Evolutionary conservation across 2,888 invertebrate species (phyloP).

Genomic region (Kryphioiulus occultus): DNA sequence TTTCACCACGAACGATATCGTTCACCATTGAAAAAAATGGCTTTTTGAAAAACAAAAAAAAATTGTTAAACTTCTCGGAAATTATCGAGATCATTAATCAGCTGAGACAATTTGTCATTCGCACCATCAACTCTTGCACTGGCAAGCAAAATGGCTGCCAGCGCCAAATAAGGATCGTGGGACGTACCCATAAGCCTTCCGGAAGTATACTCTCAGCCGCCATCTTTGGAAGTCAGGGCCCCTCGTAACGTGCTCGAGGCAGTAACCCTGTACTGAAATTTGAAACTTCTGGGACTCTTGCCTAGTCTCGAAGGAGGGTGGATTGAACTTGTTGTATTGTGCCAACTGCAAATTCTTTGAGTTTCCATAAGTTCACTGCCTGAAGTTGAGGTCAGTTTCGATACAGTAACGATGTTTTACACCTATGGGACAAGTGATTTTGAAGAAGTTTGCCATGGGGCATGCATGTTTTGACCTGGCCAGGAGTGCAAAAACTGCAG

Average conservation of each 20-base stretch:
- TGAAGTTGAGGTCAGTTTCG: too few species aligned
- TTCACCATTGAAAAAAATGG: not conserved
- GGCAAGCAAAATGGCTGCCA: not conserved
- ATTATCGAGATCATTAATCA: conserved; percentile 48
- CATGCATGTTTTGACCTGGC: too few species aligned
- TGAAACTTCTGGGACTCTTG: too few species aligned
- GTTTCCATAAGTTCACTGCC: too few species aligned
- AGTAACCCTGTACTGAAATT: too few species aligned
- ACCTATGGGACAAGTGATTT: too few species aligned
- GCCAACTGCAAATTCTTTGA: too few species aligned
- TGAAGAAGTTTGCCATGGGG: too few species aligned
- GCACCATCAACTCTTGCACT: not conserved
- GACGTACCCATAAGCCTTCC: not conserved
- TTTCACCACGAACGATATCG: not conserved
- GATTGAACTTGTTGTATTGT: too few species aligned
- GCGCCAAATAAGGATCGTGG: not conserved
- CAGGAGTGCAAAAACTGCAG: not conserved
- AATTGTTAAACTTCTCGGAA: conserved; percentile 21
- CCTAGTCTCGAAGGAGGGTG: too few species aligned
- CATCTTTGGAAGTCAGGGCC: not conserved
- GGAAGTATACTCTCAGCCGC: not conserved
- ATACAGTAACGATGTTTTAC: too few species aligned
- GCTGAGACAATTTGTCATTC: conserved; percentile 47
- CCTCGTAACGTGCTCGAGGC: too few species aligned
- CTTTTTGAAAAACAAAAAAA: not conserved